Conservation (phyloP, 1,140 invertebrate genomes). For the Centruroides vittatus region DNA sequence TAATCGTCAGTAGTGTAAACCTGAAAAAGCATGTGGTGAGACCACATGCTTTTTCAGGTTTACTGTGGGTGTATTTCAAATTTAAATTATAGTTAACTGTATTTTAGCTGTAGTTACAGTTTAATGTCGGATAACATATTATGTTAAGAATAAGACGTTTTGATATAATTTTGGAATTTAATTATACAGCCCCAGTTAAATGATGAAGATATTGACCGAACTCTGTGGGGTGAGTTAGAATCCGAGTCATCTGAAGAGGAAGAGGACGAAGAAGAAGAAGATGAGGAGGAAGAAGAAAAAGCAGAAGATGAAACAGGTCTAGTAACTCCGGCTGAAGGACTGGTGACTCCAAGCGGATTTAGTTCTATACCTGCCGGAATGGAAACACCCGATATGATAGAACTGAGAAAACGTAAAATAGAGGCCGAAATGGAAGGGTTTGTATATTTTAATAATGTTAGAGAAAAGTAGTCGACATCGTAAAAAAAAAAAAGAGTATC, state of each 20-base stretch:
- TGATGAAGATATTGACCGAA: conserved; percentile 82
- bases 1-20: too few species aligned
- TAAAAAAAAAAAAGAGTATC: too few species aligned
- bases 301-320: conserved; percentile 59
- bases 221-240: conserved; percentile 94
- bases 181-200: conserved; percentile 23
- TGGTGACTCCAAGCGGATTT: conserved; percentile 90
- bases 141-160: too few species aligned
- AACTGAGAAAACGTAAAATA: conserved; percentile 91
- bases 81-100: too few species aligned
- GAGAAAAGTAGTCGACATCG: too few species aligned
- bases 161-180: conserved; percentile 10
- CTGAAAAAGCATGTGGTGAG: too few species aligned
- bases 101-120: too few species aligned
- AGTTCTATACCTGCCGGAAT: conserved; percentile 87
- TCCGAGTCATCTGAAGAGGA: conserved; percentile 77
- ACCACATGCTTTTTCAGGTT: too few species aligned
- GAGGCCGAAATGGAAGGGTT: conserved; percentile 84
- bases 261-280: conserved; percentile 43
- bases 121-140: too few species aligned
- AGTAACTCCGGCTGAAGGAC: conserved; percentile 59
- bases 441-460: too few species aligned
- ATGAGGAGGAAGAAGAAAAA: conserved; percentile 31
- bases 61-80: too few species aligned
- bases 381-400: conserved; percentile 97